These are phyloP conservation scores for Holothuria glaberrima DNA, from an alignment of 35 echinoderm and acorn worm genomes.

Conservation along the genomic window DNA sequence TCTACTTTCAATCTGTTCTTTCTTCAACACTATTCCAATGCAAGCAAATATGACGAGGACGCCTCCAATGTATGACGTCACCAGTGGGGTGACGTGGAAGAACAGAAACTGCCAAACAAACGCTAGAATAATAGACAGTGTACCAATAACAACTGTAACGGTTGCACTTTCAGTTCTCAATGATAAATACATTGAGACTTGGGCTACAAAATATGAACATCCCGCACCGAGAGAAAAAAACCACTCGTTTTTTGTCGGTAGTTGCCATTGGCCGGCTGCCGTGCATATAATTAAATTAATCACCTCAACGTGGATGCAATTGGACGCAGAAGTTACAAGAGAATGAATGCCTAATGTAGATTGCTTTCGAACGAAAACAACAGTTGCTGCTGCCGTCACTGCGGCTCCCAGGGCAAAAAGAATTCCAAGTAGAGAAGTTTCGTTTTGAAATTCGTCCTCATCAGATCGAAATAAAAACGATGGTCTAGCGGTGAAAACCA, in stretches of 20 bases:
- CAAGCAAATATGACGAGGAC: no score
- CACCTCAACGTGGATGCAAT: no score
- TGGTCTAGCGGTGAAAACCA: conserved; percentile 18
- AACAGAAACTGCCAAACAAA: no score
- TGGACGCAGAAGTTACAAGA: background rate
- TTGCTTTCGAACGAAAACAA: background rate
- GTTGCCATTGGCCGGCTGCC: background rate
- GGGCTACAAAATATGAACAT: background rate
- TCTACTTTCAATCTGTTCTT: no score
- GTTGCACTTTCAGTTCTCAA: no score
- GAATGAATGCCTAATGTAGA: background rate
- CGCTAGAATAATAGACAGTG: no score
- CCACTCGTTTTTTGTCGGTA: background rate
- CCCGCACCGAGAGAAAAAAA: background rate
- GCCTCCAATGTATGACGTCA: no score
- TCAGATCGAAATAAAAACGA: background rate
- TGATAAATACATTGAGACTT: background rate
- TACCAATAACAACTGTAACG: no score
- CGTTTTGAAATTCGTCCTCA: background rate
- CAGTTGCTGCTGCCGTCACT: background rate
- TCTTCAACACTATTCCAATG: no score
- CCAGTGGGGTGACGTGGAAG: no score
- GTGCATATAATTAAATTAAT: background rate
- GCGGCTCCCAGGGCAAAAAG: background rate
- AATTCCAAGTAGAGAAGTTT: background rate